Conservation (phyloP, 1,140 invertebrate species). For the Drosophila nigromelanica region DNA sequence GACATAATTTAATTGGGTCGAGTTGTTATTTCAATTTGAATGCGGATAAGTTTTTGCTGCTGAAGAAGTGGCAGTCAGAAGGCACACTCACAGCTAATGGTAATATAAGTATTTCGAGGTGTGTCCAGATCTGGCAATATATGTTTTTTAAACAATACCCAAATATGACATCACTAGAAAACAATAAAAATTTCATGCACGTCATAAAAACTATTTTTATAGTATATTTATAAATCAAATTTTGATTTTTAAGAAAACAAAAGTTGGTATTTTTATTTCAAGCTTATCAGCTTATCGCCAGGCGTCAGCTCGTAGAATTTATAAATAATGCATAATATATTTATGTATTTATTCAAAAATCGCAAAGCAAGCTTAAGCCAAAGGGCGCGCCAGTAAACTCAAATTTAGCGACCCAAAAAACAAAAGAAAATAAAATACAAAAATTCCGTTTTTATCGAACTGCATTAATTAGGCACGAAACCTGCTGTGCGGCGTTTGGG, state of each 20-base stretch:
- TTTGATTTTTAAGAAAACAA: constrained; percentile 25
- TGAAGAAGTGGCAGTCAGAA: constrained; percentile 44
- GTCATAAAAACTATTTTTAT: constrained; percentile 50
- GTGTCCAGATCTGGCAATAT: constrained; percentile 39
- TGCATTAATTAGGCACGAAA: constrained; percentile 74
- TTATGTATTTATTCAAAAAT: constrained; percentile 74
- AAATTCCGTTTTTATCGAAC: constrained; percentile 37
- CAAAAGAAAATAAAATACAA: constrained; percentile 1
- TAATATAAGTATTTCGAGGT: constrained; percentile 62
- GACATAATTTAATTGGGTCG: constrained; percentile 55
- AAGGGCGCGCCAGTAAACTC: constrained; percentile 57
- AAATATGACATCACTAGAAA: constrained; percentile 46
- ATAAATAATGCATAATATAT: constrained; percentile 50
- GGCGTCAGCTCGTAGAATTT: constrained; percentile 37
- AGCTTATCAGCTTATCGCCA: constrained; percentile 66
- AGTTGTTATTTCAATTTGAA: constrained; percentile 49
- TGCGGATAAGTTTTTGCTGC: constrained; percentile 40
- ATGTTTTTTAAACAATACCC: constrained; percentile 3
- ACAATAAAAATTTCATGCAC: constrained; percentile 33
- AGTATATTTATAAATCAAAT: constrained; percentile 49
- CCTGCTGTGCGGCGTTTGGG: constrained; percentile 48
- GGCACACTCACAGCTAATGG: constrained; percentile 23
- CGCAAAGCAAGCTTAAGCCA: constrained; percentile 12
- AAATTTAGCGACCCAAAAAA: constrained; percentile 31
- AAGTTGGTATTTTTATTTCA: background rate